Percentiles rank a stretch among this genome's conserved stretches.
These are phyloP conservation scores for Rhynchopsitta pachyrhyncha DNA, from an alignment of 2,113 vertebrate genomes.

Conservation along the genomic window DNA sequence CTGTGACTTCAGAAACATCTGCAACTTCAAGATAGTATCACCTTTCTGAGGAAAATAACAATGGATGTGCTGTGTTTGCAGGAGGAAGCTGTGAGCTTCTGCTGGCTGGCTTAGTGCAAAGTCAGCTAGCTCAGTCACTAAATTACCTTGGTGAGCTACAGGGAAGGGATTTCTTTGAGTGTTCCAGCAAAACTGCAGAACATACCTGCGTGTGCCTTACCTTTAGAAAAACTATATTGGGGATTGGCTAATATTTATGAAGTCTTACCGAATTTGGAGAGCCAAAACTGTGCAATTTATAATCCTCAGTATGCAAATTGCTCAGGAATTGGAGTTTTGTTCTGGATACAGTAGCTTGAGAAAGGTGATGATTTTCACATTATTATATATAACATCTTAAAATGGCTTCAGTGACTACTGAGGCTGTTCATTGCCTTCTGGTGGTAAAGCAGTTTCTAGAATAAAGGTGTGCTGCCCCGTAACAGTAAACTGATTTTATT, in stretches of 20 bases:
- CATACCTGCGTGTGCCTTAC: background rate
- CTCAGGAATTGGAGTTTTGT: background rate
- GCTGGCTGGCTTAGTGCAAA: background rate
- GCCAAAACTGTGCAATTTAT: no score
- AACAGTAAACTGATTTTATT: background rate
- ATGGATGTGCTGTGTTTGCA: background rate
- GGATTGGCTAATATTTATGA: background rate
- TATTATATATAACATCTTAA: background rate
- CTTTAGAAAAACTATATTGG: background rate
- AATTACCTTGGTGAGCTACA: accelerated
- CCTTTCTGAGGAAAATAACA: background rate
- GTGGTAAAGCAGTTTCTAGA: background rate
- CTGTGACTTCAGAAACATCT: constrained; percentile 1
- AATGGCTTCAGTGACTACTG: background rate
- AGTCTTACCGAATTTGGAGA: background rate
- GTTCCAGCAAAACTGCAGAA: background rate
- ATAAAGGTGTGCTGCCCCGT: accelerated
- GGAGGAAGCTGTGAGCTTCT: background rate
- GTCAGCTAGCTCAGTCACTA: background rate
- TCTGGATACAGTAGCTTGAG: background rate
- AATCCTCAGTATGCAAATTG: background rate
- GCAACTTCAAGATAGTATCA: background rate
- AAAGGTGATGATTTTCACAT: background rate
- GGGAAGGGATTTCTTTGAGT: background rate
- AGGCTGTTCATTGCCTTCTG: background rate